These are phyloP conservation scores for Drosophila engyochracea DNA, from an alignment of 2,888 invertebrate species.

Conservation along the genomic window DNA sequence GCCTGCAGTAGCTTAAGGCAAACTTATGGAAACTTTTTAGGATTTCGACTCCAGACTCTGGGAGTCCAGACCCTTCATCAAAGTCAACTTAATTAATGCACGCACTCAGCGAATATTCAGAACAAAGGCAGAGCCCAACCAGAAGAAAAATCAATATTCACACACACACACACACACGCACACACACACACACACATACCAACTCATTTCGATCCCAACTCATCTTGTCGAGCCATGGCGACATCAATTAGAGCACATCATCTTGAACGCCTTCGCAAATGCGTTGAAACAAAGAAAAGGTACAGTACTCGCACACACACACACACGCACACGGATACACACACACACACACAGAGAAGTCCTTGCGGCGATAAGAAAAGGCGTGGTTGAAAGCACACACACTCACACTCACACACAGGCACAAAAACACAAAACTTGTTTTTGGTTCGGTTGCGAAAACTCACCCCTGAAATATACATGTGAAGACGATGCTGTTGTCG, in stretches of 20 bases:
- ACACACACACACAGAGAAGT: not conserved
- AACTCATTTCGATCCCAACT: not conserved
- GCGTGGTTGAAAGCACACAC: slow-evolving; percentile 63
- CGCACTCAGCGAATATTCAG: slow-evolving; percentile 21
- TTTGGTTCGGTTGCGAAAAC: slow-evolving; percentile 54
- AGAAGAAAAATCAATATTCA: slow-evolving; percentile 71
- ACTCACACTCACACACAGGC: slow-evolving; percentile 20
- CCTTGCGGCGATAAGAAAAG: slow-evolving; percentile 52
- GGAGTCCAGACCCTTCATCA: slow-evolving; percentile 73
- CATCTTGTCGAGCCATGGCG: slow-evolving; percentile 41
- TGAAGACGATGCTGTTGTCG: slow-evolving; percentile 49
- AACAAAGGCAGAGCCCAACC: slow-evolving; percentile 1
- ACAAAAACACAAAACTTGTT: slow-evolving; percentile 60
- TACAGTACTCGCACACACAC: slow-evolving; percentile 54
- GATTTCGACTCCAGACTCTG: slow-evolving; percentile 6
- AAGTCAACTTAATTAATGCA: slow-evolving; percentile 81
- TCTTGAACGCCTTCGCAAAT: slow-evolving; percentile 62
- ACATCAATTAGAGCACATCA: slow-evolving; percentile 74
- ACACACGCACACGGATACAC: not conserved
- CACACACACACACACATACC: not conserved
- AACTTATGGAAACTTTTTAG: slow-evolving; percentile 50
- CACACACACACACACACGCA: slow-evolving; percentile 1
- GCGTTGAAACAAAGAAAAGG: slow-evolving; percentile 31
- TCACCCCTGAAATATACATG: slow-evolving; percentile 64
- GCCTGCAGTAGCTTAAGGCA: slow-evolving; percentile 6